Conservation (phyloP, 2,113 vertebrate species). For the Vidua macroura region DNA sequence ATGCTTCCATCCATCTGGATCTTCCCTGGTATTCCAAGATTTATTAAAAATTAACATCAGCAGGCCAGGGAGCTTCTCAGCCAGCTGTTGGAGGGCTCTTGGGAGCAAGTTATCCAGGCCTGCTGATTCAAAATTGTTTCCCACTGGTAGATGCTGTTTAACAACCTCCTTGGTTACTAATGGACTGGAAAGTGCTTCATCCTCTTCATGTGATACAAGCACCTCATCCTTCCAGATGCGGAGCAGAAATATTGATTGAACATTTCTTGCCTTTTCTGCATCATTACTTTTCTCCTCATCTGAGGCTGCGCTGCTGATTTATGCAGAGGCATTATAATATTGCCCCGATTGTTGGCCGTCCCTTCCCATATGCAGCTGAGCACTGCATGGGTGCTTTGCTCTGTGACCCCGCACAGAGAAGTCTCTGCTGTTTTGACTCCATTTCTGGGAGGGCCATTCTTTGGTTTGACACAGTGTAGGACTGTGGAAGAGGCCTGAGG, state of each 20-base stretch:
- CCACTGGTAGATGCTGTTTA: slow-evolving; percentile 55
- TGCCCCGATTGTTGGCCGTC: neutral
- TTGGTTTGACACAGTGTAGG: neutral
- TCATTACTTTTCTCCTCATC: slow-evolving; percentile 33
- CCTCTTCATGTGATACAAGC: slow-evolving; percentile 32
- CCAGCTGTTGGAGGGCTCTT: slow-evolving; percentile 51
- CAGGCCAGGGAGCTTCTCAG: slow-evolving; percentile 10
- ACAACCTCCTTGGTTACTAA: slow-evolving; percentile 66
- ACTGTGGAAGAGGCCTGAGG: neutral
- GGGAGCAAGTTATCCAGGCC: slow-evolving; percentile 43
- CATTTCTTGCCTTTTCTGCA: slow-evolving; percentile 47
- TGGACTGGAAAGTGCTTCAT: slow-evolving; percentile 61
- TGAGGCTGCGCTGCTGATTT: slow-evolving; percentile 15
- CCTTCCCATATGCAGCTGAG: neutral
- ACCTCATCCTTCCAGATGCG: neutral
- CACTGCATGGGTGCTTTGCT: neutral
- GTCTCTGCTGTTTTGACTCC: neutral
- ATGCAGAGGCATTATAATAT: neutral
- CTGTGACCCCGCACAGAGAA: neutral
- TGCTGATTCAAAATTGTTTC: slow-evolving; percentile 61
- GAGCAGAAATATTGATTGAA: slow-evolving; percentile 52
- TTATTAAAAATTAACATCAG: slow-evolving; percentile 51
- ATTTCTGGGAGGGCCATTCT: neutral
- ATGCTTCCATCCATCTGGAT: slow-evolving; percentile 1
- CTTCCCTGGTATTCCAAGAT: slow-evolving; percentile 22